Evolutionary conservation across 2,113 vertebrate genomes (phyloP), one percentile per base, ranked within the genome.

Genomic region (Amphiprion ocellaris): DNA sequence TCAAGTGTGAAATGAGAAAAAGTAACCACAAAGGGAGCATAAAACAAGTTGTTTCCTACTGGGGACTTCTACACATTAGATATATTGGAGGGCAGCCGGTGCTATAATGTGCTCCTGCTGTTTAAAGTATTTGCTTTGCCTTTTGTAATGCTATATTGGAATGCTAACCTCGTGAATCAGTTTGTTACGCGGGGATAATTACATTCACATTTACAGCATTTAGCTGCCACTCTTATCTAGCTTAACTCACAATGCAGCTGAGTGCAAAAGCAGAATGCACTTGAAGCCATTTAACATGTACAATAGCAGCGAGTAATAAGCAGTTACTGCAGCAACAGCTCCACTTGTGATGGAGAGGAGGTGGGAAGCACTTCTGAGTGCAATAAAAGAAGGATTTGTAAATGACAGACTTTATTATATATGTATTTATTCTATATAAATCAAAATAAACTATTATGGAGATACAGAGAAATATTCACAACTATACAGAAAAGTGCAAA

Each of bases 1-100:
- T 79, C 80, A 79, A 77, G 69, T 81, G 83, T 90, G 83, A 90
- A 92, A 89, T 85, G 67, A 83, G 82, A 84, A 87, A 83, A 77
- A 69, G 44, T 30, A 41, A 19, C 67, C 23, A 77, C 64, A 89
- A 85, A 86, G 30, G 23, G 74, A 65, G 69, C 62, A 68, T 55
- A 79, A 76, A 74, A 77, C 1, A 68, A 54, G 59, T 47, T 23
- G 67, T 61, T 23, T 58, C 44, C 50, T 9, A 21, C 53, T 17
- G 28, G 17, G 19, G 33, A 64, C 11, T 26, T 52, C 1, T 10
- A 0, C 5, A 4, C 49, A 59, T 72, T 62, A 60, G 39, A 6
- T 69, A 10, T 39, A 53, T 39, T 62, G 4, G 41, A 16, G 5
- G 46, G 52, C 33, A 64, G 26, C 28, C 39, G 2, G n/a, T 11